A percentile compares a stretch with the other conserved stretches of the same genome.
Evolutionary conservation across 2,113 vertebrate species (phyloP).

Genomic region (Cryptomyrus ogoouensis): DNA sequence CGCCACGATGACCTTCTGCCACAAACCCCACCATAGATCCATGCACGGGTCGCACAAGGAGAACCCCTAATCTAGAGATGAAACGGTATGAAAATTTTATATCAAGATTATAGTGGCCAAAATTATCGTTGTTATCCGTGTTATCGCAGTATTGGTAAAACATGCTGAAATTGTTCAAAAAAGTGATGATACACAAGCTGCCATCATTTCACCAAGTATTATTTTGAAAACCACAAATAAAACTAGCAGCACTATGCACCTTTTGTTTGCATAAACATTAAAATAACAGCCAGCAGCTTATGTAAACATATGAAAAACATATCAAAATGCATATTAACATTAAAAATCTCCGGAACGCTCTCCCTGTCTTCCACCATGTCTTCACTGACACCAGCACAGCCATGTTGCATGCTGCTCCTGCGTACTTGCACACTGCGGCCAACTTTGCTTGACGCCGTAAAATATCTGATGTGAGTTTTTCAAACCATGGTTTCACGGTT

Average conservation of each 20-base stretch:
- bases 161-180: neutral
- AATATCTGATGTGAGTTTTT: neutral
- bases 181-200: neutral
- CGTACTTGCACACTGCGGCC: too few relatives aligned
- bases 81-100: neutral
- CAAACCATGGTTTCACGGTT: neutral
- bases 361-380: neutral
- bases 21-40: neutral
- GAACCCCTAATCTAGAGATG: neutral
- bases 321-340: neutral
- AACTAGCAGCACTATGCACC: neutral
- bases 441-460: neutral
- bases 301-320: neutral
- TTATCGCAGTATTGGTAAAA: neutral
- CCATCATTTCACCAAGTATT: neutral
- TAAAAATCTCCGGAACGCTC: neutral
- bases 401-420: too few relatives aligned
- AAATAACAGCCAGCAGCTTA: neutral
- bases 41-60: neutral
- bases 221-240: neutral
- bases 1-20: neutral
- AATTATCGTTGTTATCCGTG: neutral
- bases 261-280: neutral
- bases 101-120: neutral
- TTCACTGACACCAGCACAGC: neutral